Evolutionary conservation across 2,888 invertebrate species (phyloP), one percentile per base, ranked within the genome.

Genomic region (Conchocele bisecta): DNA sequence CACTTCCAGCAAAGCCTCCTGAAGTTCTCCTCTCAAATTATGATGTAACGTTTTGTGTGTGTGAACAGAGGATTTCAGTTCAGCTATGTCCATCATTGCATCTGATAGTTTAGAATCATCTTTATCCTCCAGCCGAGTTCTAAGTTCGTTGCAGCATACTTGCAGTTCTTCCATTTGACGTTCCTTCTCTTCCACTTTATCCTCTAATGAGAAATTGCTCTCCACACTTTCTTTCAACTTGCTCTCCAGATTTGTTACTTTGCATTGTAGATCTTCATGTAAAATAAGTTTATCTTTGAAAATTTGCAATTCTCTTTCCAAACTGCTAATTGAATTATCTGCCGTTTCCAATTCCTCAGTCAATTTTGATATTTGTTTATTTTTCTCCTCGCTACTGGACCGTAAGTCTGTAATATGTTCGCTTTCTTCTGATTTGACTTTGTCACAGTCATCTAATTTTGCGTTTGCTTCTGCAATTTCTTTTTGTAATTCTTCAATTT

Each of bases 31-130:
- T 41, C 83, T 83, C 22, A 75, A 64, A 39, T 82, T 82, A 15
- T 80, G 68, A 41, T 78, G 75, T 1, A 82, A 53, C n/a, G 79
- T 75, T 59, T 82, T 75, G 31, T 81, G 73, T 61, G 76, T 81
- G 63, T 83, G 77, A 15, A 81, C 58, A 20, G 68, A 48, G 13
- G 81, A 83, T 48, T 81, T 80, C 37, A 83, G 64, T 46, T 83
- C 83, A 15, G 81, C 79, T 20, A 81, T 71, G 59, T 82, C 69
- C 24, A 78, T n/a, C n/a, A 71, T 59, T 9, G 78, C 70, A 17
- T 74, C 72, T 51, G 58, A 68, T 15, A 81, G 57, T 50, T 71
- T 64, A 17, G 57, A 35, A 31, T 44, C 1, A 33, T 58, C 11
- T 60, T 42, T 22, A 33, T 51, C 60, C 15, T 57, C 57, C 31